These are phyloP conservation scores for Crenichthys baileyi DNA, from an alignment of 2,797 vertebrate genomes.

Conservation along the genomic window DNA sequence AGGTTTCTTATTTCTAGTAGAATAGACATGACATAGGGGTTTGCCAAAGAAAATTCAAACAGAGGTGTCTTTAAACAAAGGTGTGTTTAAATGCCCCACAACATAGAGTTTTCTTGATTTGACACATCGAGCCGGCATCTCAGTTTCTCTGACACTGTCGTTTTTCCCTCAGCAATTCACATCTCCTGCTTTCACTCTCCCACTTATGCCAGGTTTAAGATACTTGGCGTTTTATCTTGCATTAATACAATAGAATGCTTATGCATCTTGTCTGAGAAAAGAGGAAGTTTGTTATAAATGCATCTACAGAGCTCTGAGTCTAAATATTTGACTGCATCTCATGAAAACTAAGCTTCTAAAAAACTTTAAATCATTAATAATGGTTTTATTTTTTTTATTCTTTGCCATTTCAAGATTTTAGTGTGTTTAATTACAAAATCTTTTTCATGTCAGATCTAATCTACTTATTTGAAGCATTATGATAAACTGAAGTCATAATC, in stretches of 20 bases:
- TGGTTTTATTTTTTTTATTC: background rate
- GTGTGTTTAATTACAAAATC: conserved; percentile 5
- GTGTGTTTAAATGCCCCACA: conserved; percentile 41
- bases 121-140: conserved; percentile 49
- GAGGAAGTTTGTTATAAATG: background rate
- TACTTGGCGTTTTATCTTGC: conserved; percentile 2
- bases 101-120: conserved; percentile 48
- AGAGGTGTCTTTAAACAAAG: conserved; percentile 14
- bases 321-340: conserved; percentile 4
- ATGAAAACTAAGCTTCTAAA: background rate
- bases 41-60: conserved; percentile 8
- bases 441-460: background rate
- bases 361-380: background rate
- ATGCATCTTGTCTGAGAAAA: conserved; percentile 12
- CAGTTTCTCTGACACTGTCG: conserved; percentile 41
- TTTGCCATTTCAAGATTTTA: background rate
- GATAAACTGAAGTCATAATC: conserved; percentile 10
- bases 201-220: conserved; percentile 27
- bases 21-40: conserved; percentile 29
- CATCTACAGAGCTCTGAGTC: conserved; percentile 8
- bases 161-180: conserved; percentile 20
- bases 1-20: conserved; percentile 36
- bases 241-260: conserved; percentile 6
- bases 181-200: conserved; percentile 20
- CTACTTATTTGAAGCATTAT: conserved; percentile 15